These are phyloP conservation scores for Saccostrea cuccullata DNA, from an alignment of 1,140 invertebrate species.

Conservation along the genomic window DNA sequence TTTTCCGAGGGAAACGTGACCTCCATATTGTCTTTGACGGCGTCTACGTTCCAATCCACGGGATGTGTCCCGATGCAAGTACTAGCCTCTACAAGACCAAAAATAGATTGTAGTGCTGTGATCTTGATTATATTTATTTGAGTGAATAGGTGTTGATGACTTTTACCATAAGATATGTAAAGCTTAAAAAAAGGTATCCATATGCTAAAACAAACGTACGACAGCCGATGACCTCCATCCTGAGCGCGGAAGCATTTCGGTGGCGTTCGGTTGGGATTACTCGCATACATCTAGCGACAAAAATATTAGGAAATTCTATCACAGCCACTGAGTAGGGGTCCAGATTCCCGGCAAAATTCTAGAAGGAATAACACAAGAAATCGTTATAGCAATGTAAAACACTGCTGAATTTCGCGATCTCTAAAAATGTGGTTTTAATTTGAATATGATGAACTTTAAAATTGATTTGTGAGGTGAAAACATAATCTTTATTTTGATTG, in stretches of 20 bases:
- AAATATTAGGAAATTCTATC: constrained; percentile 54
- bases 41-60: constrained; percentile 41
- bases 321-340: constrained; percentile 42
- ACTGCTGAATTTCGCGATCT: neutral
- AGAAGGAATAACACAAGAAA: neutral
- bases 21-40: constrained; percentile 39
- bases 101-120: neutral
- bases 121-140: no score
- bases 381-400: neutral
- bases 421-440: neutral
- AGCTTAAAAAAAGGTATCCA: no score
- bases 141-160: no score
- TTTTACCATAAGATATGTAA: no score
- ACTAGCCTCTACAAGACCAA: constrained; percentile 39
- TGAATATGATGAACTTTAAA: neutral
- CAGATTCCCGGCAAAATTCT: constrained; percentile 54
- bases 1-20: constrained; percentile 48
- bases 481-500: neutral
- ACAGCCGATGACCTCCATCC: constrained; percentile 60
- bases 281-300: constrained; percentile 57
- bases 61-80: constrained; percentile 31
- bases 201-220: constrained; percentile 50
- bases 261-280: constrained; percentile 53
- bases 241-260: constrained; percentile 53
- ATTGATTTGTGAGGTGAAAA: neutral